A percentile compares a stretch with the other conserved stretches of the same genome.
These are phyloP conservation scores for Theretra japonica DNA, from an alignment of 2,888 invertebrate species.

Conservation along the genomic window DNA sequence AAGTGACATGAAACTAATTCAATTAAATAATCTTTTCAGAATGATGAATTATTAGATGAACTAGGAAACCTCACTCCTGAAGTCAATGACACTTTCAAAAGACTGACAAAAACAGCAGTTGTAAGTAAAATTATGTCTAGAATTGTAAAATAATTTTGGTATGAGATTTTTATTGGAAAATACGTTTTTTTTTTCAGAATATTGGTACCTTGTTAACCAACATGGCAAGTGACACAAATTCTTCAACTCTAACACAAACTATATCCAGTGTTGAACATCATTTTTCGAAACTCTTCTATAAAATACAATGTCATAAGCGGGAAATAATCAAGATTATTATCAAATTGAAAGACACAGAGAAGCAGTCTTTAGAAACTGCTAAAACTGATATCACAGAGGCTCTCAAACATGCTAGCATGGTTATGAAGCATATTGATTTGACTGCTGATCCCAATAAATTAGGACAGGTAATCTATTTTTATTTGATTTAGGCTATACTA, in stretches of 20 bases:
- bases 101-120: constrained; percentile 76
- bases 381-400: constrained; percentile 58
- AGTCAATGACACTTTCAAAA: constrained; percentile 69
- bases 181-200: constrained; percentile 52
- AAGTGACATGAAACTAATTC: background rate
- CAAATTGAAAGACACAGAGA: constrained; percentile 61
- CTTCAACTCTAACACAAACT: constrained; percentile 57
- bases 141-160: background rate
- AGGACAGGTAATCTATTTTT: constrained; percentile 55
- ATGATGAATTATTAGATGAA: constrained; percentile 62
- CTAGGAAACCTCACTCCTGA: constrained; percentile 62
- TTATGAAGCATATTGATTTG: constrained; percentile 51
- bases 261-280: constrained; percentile 75
- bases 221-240: constrained; percentile 61
- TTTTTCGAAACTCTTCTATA: constrained; percentile 79
- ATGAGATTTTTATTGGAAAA: background rate
- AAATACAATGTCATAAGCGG: constrained; percentile 81
- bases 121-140: constrained; percentile 54
- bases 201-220: constrained; percentile 70
- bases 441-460: constrained; percentile 54
- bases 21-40: constrained; percentile 57
- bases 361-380: constrained; percentile 60
- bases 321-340: constrained; percentile 66
- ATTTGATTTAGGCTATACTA: too few species aligned
- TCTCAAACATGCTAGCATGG: constrained; percentile 59